Evolutionary conservation across 2,797 vertebrate genomes (phyloP).

Genomic region (Girardinus metallicus): DNA sequence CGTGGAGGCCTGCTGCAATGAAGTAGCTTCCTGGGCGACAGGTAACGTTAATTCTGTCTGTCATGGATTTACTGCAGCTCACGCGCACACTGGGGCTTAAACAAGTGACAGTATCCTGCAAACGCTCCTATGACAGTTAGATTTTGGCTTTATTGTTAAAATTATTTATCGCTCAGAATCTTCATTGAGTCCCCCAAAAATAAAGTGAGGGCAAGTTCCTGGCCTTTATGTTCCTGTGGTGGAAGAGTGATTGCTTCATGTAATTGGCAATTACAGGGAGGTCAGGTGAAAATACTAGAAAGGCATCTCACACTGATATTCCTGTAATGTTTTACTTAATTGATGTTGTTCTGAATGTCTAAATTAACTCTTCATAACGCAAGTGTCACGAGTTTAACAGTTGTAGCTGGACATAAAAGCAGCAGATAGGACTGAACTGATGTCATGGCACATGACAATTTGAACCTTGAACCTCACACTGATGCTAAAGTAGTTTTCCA

Average conservation of each 20-base stretch:
- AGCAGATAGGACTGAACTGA: slow-evolving; percentile 11
- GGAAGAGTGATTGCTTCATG: slow-evolving; percentile 30
- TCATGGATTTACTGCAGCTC: slow-evolving; percentile 42
- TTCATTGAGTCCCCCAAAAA: not conserved
- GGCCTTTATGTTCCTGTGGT: slow-evolving; percentile 24
- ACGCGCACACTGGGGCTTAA: not conserved
- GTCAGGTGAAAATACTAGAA: not conserved
- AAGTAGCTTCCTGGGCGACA: slow-evolving; percentile 47
- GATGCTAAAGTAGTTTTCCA: slow-evolving; percentile 23
- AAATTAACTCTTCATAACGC: not conserved
- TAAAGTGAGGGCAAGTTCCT: slow-evolving; percentile 12
- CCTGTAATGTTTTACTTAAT: not conserved
- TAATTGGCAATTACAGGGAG: slow-evolving; percentile 16
- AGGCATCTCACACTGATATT: not conserved
- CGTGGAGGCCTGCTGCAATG: slow-evolving; percentile 61
- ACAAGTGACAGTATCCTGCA: not conserved
- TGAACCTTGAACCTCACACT: slow-evolving; percentile 54
- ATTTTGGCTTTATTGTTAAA: not conserved
- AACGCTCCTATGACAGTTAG: not conserved
- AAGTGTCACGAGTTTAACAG: not conserved
- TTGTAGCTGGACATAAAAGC: slow-evolving; percentile 4
- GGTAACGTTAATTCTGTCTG: slow-evolving; percentile 59
- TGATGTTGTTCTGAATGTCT: not conserved
- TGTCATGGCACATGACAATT: slow-evolving; percentile 42
- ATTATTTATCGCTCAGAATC: not conserved